Evolutionary conservation across 2,113 vertebrate species (phyloP).

Genomic region (Zeus faber): DNA sequence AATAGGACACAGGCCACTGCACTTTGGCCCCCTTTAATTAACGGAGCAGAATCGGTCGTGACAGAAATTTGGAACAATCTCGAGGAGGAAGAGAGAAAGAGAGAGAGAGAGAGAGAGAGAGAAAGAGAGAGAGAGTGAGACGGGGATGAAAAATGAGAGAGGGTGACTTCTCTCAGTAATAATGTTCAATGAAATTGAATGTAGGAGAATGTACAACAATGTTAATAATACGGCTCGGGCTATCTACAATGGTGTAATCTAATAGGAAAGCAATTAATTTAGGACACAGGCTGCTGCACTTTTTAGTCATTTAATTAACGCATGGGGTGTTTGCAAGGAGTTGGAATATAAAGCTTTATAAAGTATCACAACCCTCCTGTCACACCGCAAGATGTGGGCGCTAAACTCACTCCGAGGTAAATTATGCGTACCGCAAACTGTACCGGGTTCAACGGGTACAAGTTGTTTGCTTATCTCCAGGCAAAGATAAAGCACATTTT

Average conservation of each 20-base stretch:
- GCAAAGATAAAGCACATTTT: no score
- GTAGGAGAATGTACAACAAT: conserved; percentile 79
- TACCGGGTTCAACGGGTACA: conserved; percentile 33
- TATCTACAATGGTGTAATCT: conserved; percentile 77
- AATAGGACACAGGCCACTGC: conserved; percentile 78
- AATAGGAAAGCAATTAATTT: conserved; percentile 85
- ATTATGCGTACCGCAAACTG: conserved; percentile 32
- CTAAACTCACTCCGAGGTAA: conserved; percentile 45
- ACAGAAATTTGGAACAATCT: conserved; percentile 70
- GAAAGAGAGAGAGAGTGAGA: not conserved
- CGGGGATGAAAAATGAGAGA: conserved; percentile 3
- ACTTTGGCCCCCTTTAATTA: conserved; percentile 78
- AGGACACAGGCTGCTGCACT: conserved; percentile 81
- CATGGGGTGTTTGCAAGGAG: conserved; percentile 65
- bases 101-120: conserved; percentile 14
- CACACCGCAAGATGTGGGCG: conserved; percentile 44
- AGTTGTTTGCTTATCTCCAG: no score
- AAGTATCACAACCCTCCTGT: conserved; percentile 61
- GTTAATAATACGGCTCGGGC: conserved; percentile 74
- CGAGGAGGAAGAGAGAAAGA: conserved; percentile 49
- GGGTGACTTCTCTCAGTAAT: conserved; percentile 70
- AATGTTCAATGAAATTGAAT: conserved; percentile 81
- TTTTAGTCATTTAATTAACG: conserved; percentile 81
- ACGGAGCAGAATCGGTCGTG: conserved; percentile 71
- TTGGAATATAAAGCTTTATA: conserved; percentile 67